Conservation (phyloP, 92 coral and sea anemone species). For the Diadumene lineata region DNA sequence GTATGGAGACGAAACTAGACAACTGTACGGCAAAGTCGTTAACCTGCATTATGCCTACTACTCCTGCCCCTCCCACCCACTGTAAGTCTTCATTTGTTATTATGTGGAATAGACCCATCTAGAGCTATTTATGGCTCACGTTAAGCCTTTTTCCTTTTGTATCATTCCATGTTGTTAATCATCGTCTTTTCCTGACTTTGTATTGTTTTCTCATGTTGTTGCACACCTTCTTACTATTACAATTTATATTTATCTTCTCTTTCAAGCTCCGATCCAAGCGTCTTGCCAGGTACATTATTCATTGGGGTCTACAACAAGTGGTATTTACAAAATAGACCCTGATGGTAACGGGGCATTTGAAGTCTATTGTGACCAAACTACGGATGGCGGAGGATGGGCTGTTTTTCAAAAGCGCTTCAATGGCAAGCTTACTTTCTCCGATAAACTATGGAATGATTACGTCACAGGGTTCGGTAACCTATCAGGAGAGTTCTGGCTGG, state of each 20-base stretch:
- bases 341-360: constrained; percentile 42
- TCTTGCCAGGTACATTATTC: constrained; percentile 48
- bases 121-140: too few relatives aligned
- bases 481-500: constrained; percentile 72
- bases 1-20: constrained; percentile 48
- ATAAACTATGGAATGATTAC: constrained; percentile 39
- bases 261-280: constrained; percentile 28
- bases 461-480: constrained; percentile 63
- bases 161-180: neutral
- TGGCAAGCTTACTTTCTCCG: constrained; percentile 56
- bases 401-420: constrained; percentile 69
- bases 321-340: constrained; percentile 62
- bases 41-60: neutral
- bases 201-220: neutral
- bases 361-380: constrained; percentile 65
- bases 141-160: too few relatives aligned
- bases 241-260: neutral
- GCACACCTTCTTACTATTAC: neutral
- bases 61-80: constrained; percentile 2
- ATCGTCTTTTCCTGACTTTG: neutral
- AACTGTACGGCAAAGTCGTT: constrained; percentile 46
- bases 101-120: too few relatives aligned
- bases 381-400: constrained; percentile 75
- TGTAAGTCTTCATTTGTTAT: neutral
- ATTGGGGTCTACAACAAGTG: constrained; percentile 49